Evolutionary conservation across 2,113 vertebrate genomes (phyloP).

Genomic region (Nyctereutes procyonoides): DNA sequence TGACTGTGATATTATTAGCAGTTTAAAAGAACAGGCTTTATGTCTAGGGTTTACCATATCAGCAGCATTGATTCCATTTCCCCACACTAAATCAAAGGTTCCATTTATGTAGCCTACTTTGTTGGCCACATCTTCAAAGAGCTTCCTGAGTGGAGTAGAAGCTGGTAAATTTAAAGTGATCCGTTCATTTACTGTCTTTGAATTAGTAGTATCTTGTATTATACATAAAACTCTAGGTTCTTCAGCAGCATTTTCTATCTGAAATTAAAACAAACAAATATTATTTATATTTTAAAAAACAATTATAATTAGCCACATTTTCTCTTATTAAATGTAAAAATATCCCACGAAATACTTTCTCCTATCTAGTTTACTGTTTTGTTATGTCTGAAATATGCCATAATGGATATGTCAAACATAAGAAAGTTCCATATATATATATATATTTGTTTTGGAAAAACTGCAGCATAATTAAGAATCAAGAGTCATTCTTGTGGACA

Average conservation of each 20-base stretch:
- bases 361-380: neutral
- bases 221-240: constrained; percentile 98
- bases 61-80: constrained; percentile 85
- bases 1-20: constrained; percentile 15
- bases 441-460: neutral
- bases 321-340: constrained; percentile 25
- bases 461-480: constrained; percentile 19
- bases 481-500: neutral
- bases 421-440: neutral
- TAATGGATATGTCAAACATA: constrained; percentile 2
- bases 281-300: constrained; percentile 51
- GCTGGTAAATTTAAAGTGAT: constrained; percentile 97
- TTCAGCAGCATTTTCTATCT: constrained; percentile 98
- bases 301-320: constrained; percentile 23
- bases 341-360: constrained; percentile 1
- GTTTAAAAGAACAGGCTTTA: constrained; percentile 53
- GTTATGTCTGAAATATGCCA: neutral
- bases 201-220: constrained; percentile 97
- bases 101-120: constrained; percentile 96
- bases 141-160: constrained; percentile 93
- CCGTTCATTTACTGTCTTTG: constrained; percentile 93
- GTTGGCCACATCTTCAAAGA: constrained; percentile 94
- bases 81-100: constrained; percentile 95
- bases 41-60: constrained; percentile 88
- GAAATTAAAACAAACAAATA: constrained; percentile 71